Base-by-base conservation (phyloP, 2,113 vertebrate species). In the Urocolius indicus region DNA sequence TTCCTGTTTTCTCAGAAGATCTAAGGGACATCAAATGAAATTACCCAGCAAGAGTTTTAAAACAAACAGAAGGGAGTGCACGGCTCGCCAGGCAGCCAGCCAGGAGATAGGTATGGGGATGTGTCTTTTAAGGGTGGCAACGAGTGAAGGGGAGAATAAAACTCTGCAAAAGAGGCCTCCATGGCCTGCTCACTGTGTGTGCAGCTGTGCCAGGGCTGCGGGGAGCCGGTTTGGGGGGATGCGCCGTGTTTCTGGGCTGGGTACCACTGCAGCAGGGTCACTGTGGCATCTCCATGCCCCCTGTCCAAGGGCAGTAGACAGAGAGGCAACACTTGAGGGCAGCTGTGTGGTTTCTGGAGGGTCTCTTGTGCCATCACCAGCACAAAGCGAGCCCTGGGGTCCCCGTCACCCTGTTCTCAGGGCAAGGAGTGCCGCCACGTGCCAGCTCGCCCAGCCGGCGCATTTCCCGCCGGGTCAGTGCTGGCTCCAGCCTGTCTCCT, bases 401-500 rank as follows among this genome's bases (percentile, higher is more conserved):
- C 15, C 79, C 51, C 1, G 0, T 55, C 6, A 1, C 43, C 46
- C 72, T 0, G 1, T 78, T 96, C 83, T 62, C 80, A 93, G 73
- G 61, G 43, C 26, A 38, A 73, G 80, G 77, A 92, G 74, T 3
- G 1, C 30, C 2, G 16, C 36, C 1, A 7, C 2, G 4, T 87
- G 81, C 84, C 87, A 84, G 82, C 81, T 78, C 10, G 4, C 61
- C 93, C 77, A 80, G 93, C 81, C 51, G 15, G 36, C 13, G 26
- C 1, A 24, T 11, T 78, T 87, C 84, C 69, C 8, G 51, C 76
- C 17, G 23, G 86, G 88, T 77, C 94, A 95, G 67, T 0, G 2
- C 55, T 0, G 90, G 92, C 86, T 97, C 95, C 94, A 88, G 83
- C 72, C 83, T 84, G 95, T 95, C 93, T 96, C 94, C 62, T 93